Evolutionary conservation across 1,140 invertebrate genomes (phyloP).

Genomic region (Telenomus remus): DNA sequence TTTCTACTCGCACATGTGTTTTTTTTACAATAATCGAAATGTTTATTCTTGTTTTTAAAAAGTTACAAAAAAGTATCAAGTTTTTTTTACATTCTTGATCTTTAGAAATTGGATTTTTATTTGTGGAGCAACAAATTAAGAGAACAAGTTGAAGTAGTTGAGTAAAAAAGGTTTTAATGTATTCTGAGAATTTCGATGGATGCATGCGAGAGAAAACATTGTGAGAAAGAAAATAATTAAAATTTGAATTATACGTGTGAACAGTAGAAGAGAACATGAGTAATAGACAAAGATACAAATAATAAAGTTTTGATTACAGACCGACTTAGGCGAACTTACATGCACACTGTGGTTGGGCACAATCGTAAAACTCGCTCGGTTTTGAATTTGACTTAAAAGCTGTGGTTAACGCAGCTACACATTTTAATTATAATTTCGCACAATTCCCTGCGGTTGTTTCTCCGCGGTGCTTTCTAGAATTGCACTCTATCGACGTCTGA

Average conservation of each 20-base stretch:
- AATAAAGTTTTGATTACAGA: conserved; percentile 38
- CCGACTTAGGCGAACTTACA: conserved; percentile 43
- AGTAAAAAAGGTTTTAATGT: too few species aligned
- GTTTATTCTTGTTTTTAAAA: background rate
- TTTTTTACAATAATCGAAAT: background rate
- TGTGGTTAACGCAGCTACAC: conserved; percentile 46
- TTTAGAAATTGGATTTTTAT: too few species aligned
- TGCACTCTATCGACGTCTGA: background rate
- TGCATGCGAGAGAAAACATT: too few species aligned
- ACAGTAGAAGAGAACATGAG: conserved; percentile 25
- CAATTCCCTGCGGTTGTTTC: conserved; percentile 42
- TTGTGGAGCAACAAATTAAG: too few species aligned
- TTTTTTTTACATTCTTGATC: too few species aligned
- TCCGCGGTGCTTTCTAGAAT: conserved; percentile 23
- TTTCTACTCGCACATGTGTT: conserved; percentile 16
- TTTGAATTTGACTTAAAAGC: conserved; percentile 52
- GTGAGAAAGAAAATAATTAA: conserved; percentile 12
- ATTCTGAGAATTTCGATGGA: too few species aligned
- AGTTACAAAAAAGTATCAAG: too few species aligned
- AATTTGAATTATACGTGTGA: conserved; percentile 16
- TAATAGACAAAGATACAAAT: conserved; percentile 27
- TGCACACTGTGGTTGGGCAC: conserved; percentile 39
- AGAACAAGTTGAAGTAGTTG: too few species aligned
- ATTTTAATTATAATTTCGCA: conserved; percentile 54
- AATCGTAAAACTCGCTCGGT: conserved; percentile 44